Conservation (phyloP, 30 jellyfish, hydroid and myxozoan genomes). For the Clytia hemisphaerica region DNA sequence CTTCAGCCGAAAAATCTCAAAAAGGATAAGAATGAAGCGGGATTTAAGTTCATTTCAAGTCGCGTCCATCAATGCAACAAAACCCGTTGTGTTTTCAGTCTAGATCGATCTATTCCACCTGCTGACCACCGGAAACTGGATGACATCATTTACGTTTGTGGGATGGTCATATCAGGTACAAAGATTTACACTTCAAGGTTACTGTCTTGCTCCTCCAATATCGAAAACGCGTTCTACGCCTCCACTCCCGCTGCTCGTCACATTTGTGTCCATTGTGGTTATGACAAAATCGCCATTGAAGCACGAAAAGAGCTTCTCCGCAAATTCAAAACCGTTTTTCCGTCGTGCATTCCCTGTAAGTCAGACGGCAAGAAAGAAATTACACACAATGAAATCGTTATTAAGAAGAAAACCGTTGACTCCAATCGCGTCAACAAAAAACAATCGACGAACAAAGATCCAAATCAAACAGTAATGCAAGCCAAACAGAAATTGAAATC, state of each 20-base stretch:
- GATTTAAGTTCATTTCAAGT: conserved; percentile 7
- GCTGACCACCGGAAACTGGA: conserved; percentile 8
- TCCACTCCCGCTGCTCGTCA: too few species aligned
- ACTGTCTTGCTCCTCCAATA: too few species aligned
- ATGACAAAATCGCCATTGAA: too few species aligned
- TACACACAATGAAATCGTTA: too few species aligned
- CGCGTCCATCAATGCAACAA: conserved; percentile 24
- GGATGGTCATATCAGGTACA: neutral
- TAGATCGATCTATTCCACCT: neutral
- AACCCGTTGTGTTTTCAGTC: conserved; percentile 21
- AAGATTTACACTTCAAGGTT: conserved; percentile 6
- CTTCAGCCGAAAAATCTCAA: neutral
- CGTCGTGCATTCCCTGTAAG: neutral
- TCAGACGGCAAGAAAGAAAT: neutral
- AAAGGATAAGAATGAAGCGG: neutral
- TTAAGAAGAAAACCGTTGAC: too few species aligned
- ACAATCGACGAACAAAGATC: too few species aligned
- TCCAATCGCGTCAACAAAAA: too few species aligned
- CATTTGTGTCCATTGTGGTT: too few species aligned
- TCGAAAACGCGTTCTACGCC: too few species aligned
- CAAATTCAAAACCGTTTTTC: conserved; percentile 12
- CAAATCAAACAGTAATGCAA: too few species aligned
- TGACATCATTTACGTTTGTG: neutral
- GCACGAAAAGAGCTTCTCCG: too few species aligned
- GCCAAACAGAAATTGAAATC: too few species aligned